Evolutionary conservation across 2,888 invertebrate species (phyloP).

Genomic region (Rhorus exstirpatorius): DNA sequence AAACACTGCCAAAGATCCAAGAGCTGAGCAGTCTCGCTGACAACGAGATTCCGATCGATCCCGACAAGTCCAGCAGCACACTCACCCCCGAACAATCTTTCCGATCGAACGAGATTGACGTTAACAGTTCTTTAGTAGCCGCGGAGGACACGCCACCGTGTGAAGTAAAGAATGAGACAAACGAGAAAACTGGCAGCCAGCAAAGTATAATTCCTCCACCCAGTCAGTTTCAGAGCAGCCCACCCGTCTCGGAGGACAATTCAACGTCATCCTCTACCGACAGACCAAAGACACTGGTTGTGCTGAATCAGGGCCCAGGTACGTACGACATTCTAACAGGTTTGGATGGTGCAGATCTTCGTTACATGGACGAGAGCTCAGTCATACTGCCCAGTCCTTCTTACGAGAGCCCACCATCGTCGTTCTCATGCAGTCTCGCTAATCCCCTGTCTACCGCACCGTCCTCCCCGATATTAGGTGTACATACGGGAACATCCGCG

Average conservation of each 20-base stretch:
- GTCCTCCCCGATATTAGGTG: conserved; percentile 88
- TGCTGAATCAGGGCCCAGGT: conserved; percentile 86
- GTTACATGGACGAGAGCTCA: conserved; percentile 97
- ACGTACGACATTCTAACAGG: conserved; percentile 93
- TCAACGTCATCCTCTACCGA: conserved; percentile 81
- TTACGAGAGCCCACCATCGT: conserved; percentile 92
- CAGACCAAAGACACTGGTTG: conserved; percentile 77
- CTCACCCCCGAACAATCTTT: conserved; percentile 84
- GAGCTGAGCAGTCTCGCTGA: conserved; percentile 89
- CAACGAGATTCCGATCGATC: conserved; percentile 87
- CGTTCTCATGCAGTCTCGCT: conserved; percentile 85
- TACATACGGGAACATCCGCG: conserved; percentile 84
- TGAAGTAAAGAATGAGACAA: conserved; percentile 74
- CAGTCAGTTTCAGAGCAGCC: conserved; percentile 91
- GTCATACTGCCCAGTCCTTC: conserved; percentile 93
- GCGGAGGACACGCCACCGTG: conserved; percentile 78
- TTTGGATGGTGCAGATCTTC: conserved; percentile 94
- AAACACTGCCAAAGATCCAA: conserved; percentile 89
- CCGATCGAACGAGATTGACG: conserved; percentile 74
- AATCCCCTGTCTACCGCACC: conserved; percentile 87
- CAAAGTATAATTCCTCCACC: conserved; percentile 92
- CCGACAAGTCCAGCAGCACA: conserved; percentile 83
- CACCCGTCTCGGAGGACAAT: conserved; percentile 89
- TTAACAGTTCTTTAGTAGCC: conserved; percentile 64
- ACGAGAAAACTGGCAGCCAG: conserved; percentile 72